Evolutionary conservation across 2,888 invertebrate species (phyloP), one percentile per base, ranked within the genome.

Genomic region (Phalangium opilio): DNA sequence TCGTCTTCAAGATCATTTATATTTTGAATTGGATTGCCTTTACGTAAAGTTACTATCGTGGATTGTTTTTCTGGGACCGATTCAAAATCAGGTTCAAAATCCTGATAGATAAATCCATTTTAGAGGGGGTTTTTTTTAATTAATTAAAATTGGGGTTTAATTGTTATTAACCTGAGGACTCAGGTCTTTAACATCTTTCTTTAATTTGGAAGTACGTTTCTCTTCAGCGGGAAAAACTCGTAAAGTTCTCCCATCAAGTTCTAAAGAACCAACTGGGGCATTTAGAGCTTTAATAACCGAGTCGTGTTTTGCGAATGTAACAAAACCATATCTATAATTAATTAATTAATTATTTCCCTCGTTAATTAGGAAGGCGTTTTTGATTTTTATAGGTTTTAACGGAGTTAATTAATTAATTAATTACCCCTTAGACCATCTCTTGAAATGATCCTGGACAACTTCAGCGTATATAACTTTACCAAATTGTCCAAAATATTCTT

Each of bases 381-480:
- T 5, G 33, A 12, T n/a, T n/a, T 32, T 14, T 12, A 43, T 15
- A 34, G 14, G 5, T 12, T 17, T n/a, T 34, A 14, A 19, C 19
- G 34, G 1, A 33, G 20, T 44, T 1, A 32, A 44, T 10, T 1
- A 14, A 12, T 35, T n/a, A 3, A 2, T n/a, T 12, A 17, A 18
- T 10, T 49, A 50, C 54, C 54, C 54, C 38, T 51, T 46, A 5
- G 52, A 48, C 42, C 32, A 45, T 39, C 46, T 44, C 44, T 47
- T 52, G 17, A 54, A 51, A 20, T 54, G 54, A 44, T 54, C 55
- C 50, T 53, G 50, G 34, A 55, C 50, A 42, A 54, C 51, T 32
- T 51, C 39, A 15, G 54, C 51, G 41, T 55, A 51, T n/a, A 47
- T 46, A n/a, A 55, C 54, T 49, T 50, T 54, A 10, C 55, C 55